These are phyloP conservation scores for Crocuta crocuta DNA, from an alignment of 2,113 vertebrate species.

Conservation along the genomic window DNA sequence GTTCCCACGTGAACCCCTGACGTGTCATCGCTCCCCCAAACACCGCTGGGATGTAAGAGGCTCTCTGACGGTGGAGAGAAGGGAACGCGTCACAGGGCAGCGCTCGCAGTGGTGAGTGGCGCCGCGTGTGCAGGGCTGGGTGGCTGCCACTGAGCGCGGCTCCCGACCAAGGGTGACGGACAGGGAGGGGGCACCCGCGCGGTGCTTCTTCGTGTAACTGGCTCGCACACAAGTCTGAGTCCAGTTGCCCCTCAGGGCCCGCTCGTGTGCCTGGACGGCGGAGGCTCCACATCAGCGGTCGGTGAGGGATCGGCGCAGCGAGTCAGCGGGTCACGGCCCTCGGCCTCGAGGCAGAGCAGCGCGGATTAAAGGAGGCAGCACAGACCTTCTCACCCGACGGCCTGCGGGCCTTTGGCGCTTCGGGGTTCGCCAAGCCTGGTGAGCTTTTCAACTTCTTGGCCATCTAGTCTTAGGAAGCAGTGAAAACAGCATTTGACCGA, in stretches of 20 bases:
- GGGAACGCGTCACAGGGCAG: rapidly evolving
- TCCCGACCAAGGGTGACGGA: rapidly evolving
- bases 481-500: slow-evolving; percentile 62
- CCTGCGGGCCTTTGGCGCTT: rapidly evolving
- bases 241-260: not conserved
- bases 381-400: not conserved
- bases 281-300: not conserved
- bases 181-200: rapidly evolving
- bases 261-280: rapidly evolving
- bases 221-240: too few relatives aligned
- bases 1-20: not conserved
- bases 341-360: rapidly evolving
- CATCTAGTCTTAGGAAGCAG: slow-evolving; percentile 56
- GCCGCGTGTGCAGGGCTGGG: not conserved
- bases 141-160: rapidly evolving
- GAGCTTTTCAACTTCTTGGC: not conserved
- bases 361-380: not conserved
- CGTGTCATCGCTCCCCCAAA: not conserved
- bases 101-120: rapidly evolving
- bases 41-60: not conserved
- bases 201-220: rapidly evolving
- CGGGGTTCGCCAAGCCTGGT: not conserved
- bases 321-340: not conserved
- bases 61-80: not conserved
- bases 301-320: not conserved